These are phyloP conservation scores for Pegea sp. DNA, from an alignment of 23 tunicate species.

Conservation along the genomic window DNA sequence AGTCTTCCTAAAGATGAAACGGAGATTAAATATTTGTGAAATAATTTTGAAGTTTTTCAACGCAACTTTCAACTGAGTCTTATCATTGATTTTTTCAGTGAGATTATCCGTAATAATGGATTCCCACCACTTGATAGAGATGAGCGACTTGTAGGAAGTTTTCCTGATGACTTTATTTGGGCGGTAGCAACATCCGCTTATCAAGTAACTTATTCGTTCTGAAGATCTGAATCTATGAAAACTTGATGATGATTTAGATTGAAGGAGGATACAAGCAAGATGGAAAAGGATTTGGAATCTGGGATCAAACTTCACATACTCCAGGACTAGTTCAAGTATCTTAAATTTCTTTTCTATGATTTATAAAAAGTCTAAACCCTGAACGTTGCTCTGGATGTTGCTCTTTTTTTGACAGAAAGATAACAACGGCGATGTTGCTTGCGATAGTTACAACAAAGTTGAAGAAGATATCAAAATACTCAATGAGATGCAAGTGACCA, in stretches of 20 bases:
- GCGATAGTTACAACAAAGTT: conserved; percentile 84
- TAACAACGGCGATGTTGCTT: conserved; percentile 81
- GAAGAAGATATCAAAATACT: conserved; percentile 60
- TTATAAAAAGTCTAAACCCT: not conserved
- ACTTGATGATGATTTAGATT: conserved; percentile 17
- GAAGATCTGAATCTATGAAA: not conserved
- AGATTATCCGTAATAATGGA: conserved; percentile 76
- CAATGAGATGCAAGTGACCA: conserved; percentile 20
- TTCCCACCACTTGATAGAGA: conserved; percentile 60
- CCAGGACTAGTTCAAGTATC: conserved; percentile 21
- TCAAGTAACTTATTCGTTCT: conserved; percentile 21
- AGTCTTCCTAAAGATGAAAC: not conserved
- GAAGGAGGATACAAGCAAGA: conserved; percentile 81
- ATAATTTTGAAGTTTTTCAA: not conserved
- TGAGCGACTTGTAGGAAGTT: conserved; percentile 28
- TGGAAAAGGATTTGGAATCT: conserved; percentile 59
- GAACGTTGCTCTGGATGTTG: not conserved
- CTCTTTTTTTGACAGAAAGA: conserved; percentile 9
- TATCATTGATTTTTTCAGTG: conserved; percentile 20
- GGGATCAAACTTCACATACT: conserved; percentile 83
- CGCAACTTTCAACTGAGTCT: no score
- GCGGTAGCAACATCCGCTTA: conserved; percentile 71
- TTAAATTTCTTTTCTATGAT: not conserved
- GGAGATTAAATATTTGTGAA: not conserved
- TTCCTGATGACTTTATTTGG: conserved; percentile 73